Conservation (phyloP, 1,140 invertebrate genomes). For the Mactra quadrangularis region DNA sequence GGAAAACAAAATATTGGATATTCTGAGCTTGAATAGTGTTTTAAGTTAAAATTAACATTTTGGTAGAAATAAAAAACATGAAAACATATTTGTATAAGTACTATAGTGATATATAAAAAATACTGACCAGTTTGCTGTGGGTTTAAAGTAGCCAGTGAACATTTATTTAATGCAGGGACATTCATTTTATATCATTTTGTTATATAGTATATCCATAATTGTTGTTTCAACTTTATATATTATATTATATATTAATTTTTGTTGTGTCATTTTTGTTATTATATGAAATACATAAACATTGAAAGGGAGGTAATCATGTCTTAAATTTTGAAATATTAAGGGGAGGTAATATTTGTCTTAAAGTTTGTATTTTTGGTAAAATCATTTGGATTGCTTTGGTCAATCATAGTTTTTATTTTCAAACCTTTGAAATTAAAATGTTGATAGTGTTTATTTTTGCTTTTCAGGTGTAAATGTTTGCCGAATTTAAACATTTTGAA, state of each 20-base stretch:
- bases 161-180: conserved; percentile 30
- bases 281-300: no score
- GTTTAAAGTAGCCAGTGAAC: conserved; percentile 69
- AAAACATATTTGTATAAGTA: no score
- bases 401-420: conserved; percentile 22
- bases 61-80: no score
- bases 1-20: no score
- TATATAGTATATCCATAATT: conserved; percentile 13
- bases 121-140: conserved; percentile 62
- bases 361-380: neutral
- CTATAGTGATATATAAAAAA: no score
- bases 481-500: neutral
- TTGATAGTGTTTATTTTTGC: neutral
- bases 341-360: no score
- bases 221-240: neutral
- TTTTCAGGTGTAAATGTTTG: neutral
- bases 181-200: conserved; percentile 30
- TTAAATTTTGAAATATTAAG: no score
- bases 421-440: neutral
- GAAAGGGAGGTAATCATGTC: no score
- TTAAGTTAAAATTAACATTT: no score
- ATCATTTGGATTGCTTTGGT: conserved; percentile 13
- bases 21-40: no score
- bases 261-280: conserved; percentile 3
- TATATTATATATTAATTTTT: conserved; percentile 24